Percentiles rank a stretch among this genome's conserved stretches.
phyloP scores from a whole-genome alignment of 2,888 invertebrate species.

The Melanotus villosus region DNA sequence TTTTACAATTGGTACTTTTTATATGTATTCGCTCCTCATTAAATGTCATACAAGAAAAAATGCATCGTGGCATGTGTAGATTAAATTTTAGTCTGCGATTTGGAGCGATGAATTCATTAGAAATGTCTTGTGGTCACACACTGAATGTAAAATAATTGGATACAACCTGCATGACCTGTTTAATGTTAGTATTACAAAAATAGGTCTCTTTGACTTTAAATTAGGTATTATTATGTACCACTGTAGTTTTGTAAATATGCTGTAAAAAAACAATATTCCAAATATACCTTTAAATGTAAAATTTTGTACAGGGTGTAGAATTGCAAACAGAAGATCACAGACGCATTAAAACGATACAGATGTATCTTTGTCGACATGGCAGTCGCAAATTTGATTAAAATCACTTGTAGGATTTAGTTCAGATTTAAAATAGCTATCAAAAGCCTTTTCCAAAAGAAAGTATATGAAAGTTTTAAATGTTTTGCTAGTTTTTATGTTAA shows the following conservation, averaged over 20 bases:
- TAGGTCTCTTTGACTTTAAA: slow-evolving; percentile 67
- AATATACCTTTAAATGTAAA: neutral
- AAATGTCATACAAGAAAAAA: slow-evolving; percentile 37
- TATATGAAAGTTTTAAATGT: too few species aligned
- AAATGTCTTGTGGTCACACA: slow-evolving; percentile 45
- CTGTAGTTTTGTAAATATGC: slow-evolving; percentile 8
- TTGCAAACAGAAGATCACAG: too few species aligned
- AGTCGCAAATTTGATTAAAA: too few species aligned
- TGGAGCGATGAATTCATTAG: slow-evolving; percentile 26
- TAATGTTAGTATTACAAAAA: slow-evolving; percentile 47
- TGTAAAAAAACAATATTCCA: slow-evolving; percentile 7
- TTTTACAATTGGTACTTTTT: slow-evolving; percentile 45
- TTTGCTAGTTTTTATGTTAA: too few species aligned
- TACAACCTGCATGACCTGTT: slow-evolving; percentile 57
- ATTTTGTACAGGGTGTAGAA: too few species aligned
- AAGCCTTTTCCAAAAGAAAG: too few species aligned
- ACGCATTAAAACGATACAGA: too few species aligned
- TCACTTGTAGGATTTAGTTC: too few species aligned
- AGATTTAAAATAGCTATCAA: too few species aligned
- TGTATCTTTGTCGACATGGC: too few species aligned
- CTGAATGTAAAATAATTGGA: slow-evolving; percentile 51
- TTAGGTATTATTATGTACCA: slow-evolving; percentile 13
- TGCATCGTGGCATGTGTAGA: slow-evolving; percentile 54
- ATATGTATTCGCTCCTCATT: slow-evolving; percentile 41
- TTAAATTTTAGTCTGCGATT: slow-evolving; percentile 37